Base-by-base conservation (phyloP, 2,113 vertebrate species). In the Centropus unirufus region DNA sequence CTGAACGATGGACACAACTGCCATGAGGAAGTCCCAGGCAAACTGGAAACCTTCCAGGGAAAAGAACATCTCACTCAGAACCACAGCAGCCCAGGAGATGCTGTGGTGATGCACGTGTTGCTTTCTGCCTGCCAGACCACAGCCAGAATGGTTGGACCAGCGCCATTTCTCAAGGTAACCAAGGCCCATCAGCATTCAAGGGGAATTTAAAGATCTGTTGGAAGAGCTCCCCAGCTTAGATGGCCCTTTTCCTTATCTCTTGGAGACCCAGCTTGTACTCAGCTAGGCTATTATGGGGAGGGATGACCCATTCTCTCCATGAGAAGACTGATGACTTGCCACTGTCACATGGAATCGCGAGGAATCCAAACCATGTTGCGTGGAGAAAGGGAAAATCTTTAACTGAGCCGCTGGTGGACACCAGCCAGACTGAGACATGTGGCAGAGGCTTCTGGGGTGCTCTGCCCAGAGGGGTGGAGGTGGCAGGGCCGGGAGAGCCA, bases 11-110 rank as follows among this genome's bases (percentile, higher is more conserved):
- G 21, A 85, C 85, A 98, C 94, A 14, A 96, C 76, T 1, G 94
- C 72, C 88, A 97, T 76, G 14, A 97, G 90, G 54, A 98, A 95
- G 57, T 97, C 95, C 98, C 98, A 98, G 16, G 80, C 42, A 44
- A 77, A 78, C 44, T 69, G 94, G 78, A 97, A 97, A 63, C 93
- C 97, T 97, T 67, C 27, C 57, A 46, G 44, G 55, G 23, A 61
- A 92, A 66, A 88, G 49, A 93, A 52, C 2, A 3, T 36, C 11
- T 39, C 0, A 0, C 23, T 30, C 21, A 67, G 9, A 69, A 2
- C 29, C 0, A 1, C 0, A 1, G 52, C 52, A 57, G 58, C 59
- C 58, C 29, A 19, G 44, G 39, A 67, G 61, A 19, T 52, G 46
- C 52, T 57, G 32, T 36, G 22, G 51, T 26, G 51, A 69, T 5